phyloP scores from a whole-genome alignment of 2,888 invertebrate species.

The Zhuqinia jingwanae region DNA sequence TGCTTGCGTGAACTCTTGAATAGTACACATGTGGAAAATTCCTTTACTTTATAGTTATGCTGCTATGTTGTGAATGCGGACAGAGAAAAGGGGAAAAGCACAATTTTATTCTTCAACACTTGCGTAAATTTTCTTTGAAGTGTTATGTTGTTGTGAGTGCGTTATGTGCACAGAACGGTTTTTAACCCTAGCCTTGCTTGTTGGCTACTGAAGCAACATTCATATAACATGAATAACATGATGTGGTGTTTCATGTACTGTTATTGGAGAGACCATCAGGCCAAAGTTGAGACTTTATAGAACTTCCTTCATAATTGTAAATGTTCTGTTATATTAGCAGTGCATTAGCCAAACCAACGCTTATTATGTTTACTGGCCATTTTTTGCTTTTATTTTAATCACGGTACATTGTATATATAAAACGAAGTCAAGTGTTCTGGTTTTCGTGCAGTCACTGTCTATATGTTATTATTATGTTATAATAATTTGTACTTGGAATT shows the following conservation, averaged over 20 bases:
- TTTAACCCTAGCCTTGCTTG: constrained; percentile 51
- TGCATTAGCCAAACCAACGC: neutral
- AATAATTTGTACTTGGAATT: constrained; percentile 8
- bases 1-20: neutral
- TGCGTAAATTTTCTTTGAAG: constrained; percentile 55
- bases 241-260: constrained; percentile 9
- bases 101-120: constrained; percentile 64
- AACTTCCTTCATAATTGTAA: neutral
- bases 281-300: neutral
- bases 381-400: constrained; percentile 39
- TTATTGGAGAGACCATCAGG: constrained; percentile 1
- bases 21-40: constrained; percentile 20
- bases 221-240: neutral
- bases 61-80: neutral
- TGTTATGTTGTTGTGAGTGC: neutral
- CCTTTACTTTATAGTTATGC: neutral
- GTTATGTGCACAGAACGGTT: constrained; percentile 22
- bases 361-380: constrained; percentile 21
- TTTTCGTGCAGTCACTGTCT: constrained; percentile 48
- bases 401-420: neutral
- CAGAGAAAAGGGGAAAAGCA: constrained; percentile 10
- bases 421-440: constrained; percentile 26
- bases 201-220: neutral
- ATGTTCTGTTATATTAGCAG: neutral
- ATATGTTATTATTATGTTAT: neutral